These are phyloP conservation scores for Limosa lapponica DNA, from an alignment of 2,797 vertebrate genomes.

Conservation along the genomic window DNA sequence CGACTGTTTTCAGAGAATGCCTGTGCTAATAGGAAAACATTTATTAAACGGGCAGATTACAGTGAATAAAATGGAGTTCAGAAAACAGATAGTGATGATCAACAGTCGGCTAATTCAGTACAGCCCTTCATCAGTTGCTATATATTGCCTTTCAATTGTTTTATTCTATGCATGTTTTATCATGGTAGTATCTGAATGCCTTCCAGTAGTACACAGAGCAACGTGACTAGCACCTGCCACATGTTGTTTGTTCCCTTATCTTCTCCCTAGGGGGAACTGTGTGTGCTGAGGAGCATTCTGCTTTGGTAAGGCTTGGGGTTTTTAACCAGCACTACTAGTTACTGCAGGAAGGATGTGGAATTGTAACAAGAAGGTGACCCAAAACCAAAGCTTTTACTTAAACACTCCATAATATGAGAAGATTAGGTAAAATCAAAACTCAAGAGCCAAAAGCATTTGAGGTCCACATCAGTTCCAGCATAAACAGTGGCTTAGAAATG, in stretches of 20 bases:
- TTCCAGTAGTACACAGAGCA: not conserved
- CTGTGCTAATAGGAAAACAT: not conserved
- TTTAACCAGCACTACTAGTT: not conserved
- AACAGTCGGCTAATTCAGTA: not conserved
- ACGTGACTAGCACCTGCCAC: not conserved
- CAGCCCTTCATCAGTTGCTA: not conserved
- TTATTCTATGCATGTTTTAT: not conserved
- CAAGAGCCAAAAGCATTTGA: not conserved
- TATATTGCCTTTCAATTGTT: not conserved
- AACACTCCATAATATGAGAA: not conserved
- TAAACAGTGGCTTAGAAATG: not conserved
- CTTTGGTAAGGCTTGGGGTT: not conserved
- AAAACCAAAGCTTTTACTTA: not conserved
- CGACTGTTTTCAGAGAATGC: not conserved
- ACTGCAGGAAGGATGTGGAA: not conserved
- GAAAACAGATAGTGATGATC: not conserved
- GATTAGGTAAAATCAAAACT: not conserved
- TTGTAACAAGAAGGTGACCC: not conserved
- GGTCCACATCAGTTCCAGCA: not conserved
- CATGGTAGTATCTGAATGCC: not conserved
- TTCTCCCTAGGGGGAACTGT: not conserved
- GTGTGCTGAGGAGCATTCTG: not conserved
- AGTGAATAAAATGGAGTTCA: not conserved
- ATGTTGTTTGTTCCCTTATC: not conserved
- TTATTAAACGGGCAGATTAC: not conserved